These are phyloP conservation scores for Aphelocoma californica DNA, from an alignment of 2,797 vertebrate species.

Conservation along the genomic window DNA sequence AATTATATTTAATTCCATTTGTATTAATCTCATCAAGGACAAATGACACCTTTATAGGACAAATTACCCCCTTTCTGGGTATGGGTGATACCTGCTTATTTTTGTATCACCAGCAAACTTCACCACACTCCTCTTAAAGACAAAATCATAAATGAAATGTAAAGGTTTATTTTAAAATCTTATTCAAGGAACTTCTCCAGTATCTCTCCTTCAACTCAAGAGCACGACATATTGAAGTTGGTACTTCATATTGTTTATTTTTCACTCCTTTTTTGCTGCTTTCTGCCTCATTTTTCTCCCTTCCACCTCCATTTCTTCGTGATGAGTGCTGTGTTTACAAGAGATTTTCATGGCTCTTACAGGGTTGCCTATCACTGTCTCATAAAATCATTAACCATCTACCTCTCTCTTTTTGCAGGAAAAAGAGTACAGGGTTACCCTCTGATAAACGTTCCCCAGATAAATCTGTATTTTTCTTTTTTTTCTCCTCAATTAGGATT, in stretches of 20 bases:
- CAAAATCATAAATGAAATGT: background rate
- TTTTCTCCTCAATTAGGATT: background rate
- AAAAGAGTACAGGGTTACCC: background rate
- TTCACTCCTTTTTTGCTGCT: background rate
- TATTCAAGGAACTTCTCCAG: background rate
- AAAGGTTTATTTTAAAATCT: background rate
- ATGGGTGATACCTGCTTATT: rapidly evolving
- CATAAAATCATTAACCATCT: background rate
- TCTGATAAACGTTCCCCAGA: background rate
- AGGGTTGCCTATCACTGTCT: background rate
- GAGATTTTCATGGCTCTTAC: background rate
- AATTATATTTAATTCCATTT: background rate
- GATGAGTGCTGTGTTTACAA: background rate
- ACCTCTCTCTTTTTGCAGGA: background rate
- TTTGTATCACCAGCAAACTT: background rate
- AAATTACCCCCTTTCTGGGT: background rate
- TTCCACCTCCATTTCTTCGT: background rate
- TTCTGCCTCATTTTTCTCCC: background rate
- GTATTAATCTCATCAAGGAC: background rate
- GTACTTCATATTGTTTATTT: background rate
- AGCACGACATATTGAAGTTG: background rate
- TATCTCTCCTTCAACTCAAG: background rate
- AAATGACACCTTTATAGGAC: rapidly evolving
- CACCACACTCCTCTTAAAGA: rapidly evolving
- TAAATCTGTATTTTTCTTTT: background rate